Conservation (phyloP, 2,113 vertebrate genomes). For the Lagopus muta region DNA sequence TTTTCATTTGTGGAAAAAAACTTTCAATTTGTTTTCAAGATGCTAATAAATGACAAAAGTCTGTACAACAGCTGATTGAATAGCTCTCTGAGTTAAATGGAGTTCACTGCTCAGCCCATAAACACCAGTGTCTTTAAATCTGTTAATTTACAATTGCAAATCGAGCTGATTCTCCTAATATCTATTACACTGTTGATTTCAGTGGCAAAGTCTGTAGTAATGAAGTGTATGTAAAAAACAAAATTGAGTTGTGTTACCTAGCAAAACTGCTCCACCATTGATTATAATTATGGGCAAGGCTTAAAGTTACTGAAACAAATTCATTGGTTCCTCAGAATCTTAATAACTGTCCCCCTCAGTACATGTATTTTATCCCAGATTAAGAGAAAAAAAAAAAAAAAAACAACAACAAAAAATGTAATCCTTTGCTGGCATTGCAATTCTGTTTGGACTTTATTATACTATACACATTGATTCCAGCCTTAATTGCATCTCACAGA, state of each 20-base stretch:
- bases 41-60: not conserved
- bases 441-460: not conserved
- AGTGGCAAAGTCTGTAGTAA: not conserved
- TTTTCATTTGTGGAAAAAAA: not conserved
- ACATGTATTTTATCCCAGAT: not conserved
- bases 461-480: not conserved
- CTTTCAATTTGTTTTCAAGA: not conserved
- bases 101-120: not conserved
- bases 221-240: not conserved
- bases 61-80: not conserved
- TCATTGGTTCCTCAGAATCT: not conserved
- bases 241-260: not conserved
- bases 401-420: not conserved
- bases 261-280: not conserved
- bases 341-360: not conserved
- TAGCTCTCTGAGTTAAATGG: not conserved
- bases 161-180: not conserved
- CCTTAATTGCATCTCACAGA: not conserved
- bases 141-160: not conserved
- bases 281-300: not conserved
- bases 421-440: not conserved
- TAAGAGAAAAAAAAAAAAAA: not conserved
- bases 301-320: not conserved
- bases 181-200: not conserved
- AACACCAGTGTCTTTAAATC: not conserved